phyloP scores from a whole-genome alignment of 30 jellyfish, hydroid and myxozoan genomes.

The Pelagia noctiluca region DNA sequence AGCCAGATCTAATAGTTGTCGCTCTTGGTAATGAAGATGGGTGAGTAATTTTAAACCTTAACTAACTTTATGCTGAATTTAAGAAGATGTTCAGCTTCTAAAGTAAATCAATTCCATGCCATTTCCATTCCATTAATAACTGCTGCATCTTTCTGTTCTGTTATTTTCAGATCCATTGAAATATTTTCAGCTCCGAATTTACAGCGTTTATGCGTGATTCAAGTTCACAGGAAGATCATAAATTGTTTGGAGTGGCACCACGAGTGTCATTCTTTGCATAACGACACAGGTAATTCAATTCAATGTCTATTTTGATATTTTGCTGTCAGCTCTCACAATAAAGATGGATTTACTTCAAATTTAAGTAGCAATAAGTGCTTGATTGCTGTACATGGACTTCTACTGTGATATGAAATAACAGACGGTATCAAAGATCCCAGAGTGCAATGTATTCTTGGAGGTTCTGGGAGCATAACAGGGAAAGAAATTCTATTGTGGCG shows the following conservation, averaged over 20 bases:
- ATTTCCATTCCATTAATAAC: not conserved
- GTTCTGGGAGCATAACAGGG: too few species aligned
- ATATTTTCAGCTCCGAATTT: constrained; percentile 65
- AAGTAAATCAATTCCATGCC: too few species aligned
- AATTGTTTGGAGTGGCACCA: constrained; percentile 94
- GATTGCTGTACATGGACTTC: too few species aligned
- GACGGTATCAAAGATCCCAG: too few species aligned
- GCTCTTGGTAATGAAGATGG: constrained; percentile 98
- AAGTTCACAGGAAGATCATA: constrained; percentile 86
- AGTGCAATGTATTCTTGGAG: too few species aligned
- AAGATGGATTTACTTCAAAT: not conserved
- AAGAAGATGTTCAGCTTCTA: too few species aligned
- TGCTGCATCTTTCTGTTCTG: constrained; percentile 1
- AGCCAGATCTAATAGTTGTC: constrained; percentile 52
- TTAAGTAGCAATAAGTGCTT: too few species aligned
- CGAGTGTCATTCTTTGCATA: constrained; percentile 29
- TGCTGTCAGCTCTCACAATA: not conserved
- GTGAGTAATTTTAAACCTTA: constrained; percentile 7
- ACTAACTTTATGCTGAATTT: too few species aligned
- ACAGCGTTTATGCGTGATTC: constrained; percentile 49
- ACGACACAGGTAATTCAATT: constrained; percentile 32
- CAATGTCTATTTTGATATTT: too few species aligned
- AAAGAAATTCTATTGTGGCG: too few species aligned
- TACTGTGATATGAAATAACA: too few species aligned
- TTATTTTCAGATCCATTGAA: constrained; percentile 59